Evolutionary conservation across 1,140 invertebrate species (phyloP).

Genomic region (Drosophila novamexicana): DNA sequence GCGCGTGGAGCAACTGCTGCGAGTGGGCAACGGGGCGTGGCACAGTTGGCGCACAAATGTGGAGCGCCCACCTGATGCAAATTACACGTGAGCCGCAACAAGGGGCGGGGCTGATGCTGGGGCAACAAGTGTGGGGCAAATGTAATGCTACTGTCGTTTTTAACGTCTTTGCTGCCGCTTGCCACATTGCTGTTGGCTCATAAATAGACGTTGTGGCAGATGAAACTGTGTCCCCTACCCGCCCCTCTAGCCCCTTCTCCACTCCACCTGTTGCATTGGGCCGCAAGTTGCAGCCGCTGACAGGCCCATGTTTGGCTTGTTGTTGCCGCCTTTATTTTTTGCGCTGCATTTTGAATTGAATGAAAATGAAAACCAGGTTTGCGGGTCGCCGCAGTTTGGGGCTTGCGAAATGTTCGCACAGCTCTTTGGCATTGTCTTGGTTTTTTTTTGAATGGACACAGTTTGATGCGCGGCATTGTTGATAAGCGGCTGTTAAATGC

Average conservation of each 20-base stretch:
- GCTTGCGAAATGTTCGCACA: slow-evolving; percentile 61
- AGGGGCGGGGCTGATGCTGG: slow-evolving; percentile 31
- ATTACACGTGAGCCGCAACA: slow-evolving; percentile 42
- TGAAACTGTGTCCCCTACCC: slow-evolving; percentile 19
- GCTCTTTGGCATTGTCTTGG: slow-evolving; percentile 31
- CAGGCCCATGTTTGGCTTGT: slow-evolving; percentile 66
- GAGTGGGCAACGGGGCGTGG: slow-evolving; percentile 3
- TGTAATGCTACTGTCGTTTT: slow-evolving; percentile 6
- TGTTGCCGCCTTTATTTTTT: slow-evolving; percentile 30
- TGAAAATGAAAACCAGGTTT: slow-evolving; percentile 79
- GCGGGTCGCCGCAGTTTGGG: slow-evolving; percentile 61
- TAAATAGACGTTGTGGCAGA: slow-evolving; percentile 55
- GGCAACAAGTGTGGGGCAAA: slow-evolving; percentile 44
- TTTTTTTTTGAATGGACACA: slow-evolving; percentile 36
- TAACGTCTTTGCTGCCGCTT: slow-evolving; percentile 25
- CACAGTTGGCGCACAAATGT: slow-evolving; percentile 35
- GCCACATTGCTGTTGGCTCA: slow-evolving; percentile 75
- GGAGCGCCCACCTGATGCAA: slow-evolving; percentile 62
- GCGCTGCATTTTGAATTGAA: slow-evolving; percentile 57
- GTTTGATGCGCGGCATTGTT: slow-evolving; percentile 13
- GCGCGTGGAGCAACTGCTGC: background rate
- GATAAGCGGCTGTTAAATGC: slow-evolving; percentile 45
- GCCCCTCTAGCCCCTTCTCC: background rate
- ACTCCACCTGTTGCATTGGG: background rate
- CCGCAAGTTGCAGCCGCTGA: slow-evolving; percentile 53